A percentile compares a stretch with the other conserved stretches of the same genome.
These are phyloP conservation scores for Cuniculus paca DNA, from an alignment of 2,797 vertebrate genomes.

Conservation along the genomic window DNA sequence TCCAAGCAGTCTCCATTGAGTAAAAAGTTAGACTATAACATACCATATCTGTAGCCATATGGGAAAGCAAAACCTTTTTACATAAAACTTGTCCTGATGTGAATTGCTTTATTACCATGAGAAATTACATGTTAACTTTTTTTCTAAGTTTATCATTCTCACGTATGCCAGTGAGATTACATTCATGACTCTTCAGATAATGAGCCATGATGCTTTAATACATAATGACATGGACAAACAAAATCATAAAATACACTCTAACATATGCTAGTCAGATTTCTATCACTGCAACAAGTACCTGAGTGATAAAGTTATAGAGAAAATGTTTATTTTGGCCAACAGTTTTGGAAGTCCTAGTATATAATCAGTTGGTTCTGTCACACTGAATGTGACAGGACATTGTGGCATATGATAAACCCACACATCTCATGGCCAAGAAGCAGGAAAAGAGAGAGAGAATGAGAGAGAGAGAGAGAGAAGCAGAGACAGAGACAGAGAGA, in stretches of 20 bases:
- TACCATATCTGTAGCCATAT: constrained; percentile 32
- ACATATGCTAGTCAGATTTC: background rate
- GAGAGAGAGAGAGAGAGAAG: background rate
- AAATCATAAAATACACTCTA: background rate
- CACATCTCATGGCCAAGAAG: background rate
- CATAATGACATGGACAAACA: background rate
- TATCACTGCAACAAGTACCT: background rate
- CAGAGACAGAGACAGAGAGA: background rate
- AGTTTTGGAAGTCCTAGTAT: background rate
- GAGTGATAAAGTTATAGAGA: background rate
- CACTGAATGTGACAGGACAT: background rate
- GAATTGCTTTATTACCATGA: constrained; percentile 40
- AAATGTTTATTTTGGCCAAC: background rate
- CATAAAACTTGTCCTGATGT: constrained; percentile 37
- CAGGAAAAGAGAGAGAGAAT: too few species aligned
- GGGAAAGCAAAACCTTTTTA: background rate
- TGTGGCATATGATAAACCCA: background rate
- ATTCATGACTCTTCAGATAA: background rate
- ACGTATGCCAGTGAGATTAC: background rate
- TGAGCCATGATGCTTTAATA: constrained; percentile 37
- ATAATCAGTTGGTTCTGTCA: background rate
- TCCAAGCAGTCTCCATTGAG: background rate
- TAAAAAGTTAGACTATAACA: background rate
- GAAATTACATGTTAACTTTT: background rate
- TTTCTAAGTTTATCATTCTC: background rate